Evolutionary conservation across 2,113 vertebrate species (phyloP).

Genomic region (Fulmarus glacialis): DNA sequence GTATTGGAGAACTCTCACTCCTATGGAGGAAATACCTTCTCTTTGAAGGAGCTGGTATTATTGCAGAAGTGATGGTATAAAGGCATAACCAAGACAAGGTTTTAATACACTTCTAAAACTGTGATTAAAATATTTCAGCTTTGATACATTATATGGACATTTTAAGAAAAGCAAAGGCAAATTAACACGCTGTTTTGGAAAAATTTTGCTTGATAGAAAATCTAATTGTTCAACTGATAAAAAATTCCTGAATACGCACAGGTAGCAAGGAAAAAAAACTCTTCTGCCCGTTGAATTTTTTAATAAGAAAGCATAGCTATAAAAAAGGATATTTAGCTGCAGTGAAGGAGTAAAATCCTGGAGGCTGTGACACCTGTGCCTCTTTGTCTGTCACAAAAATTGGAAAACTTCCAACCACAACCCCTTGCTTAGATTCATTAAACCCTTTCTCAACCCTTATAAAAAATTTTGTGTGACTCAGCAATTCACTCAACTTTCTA

Average conservation of each 20-base stretch:
- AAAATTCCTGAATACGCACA: not conserved
- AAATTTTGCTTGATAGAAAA: not conserved
- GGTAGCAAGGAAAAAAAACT: not conserved
- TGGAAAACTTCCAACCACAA: not conserved
- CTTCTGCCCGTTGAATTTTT: not conserved
- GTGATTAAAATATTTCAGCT: not conserved
- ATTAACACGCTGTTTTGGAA: not conserved
- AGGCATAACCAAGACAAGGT: not conserved
- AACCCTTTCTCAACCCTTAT: not conserved
- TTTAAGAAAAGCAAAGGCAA: not conserved
- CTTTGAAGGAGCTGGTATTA: not conserved
- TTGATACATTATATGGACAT: not conserved
- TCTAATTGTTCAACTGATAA: not conserved
- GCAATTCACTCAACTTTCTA: not conserved
- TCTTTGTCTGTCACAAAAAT: not conserved
- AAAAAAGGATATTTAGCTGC: not conserved
- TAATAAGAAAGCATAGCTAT: not conserved
- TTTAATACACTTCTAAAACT: not conserved
- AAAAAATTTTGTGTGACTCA: not conserved
- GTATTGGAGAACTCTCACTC: not conserved
- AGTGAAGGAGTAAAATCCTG: not conserved
- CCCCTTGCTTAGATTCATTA: not conserved
- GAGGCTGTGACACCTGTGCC: not conserved
- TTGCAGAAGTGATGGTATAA: not conserved
- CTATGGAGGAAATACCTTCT: not conserved